These are phyloP conservation scores for Ectemnius lituratus DNA, from an alignment of 2,888 invertebrate genomes.

Conservation along the genomic window DNA sequence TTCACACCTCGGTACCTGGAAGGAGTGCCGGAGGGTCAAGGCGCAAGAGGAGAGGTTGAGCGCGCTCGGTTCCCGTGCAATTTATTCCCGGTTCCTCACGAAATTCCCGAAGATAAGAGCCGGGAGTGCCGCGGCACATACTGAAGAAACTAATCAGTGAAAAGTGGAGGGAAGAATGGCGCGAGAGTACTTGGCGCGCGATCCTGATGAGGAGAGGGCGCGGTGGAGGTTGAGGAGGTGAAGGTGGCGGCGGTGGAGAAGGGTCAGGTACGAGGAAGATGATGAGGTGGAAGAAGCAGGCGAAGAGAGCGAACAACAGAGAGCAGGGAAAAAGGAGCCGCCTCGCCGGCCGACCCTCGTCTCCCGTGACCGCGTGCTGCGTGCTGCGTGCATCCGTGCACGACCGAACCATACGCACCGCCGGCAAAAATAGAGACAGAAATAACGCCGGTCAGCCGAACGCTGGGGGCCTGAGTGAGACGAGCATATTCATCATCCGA, in stretches of 20 bases:
- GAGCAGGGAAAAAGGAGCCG: conserved; percentile 22
- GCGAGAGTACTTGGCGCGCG: conserved; percentile 1
- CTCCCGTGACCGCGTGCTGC: conserved; percentile 28
- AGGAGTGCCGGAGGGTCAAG: conserved; percentile 26
- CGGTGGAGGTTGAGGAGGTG: neutral
- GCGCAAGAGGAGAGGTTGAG: too few species aligned
- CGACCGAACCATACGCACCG: conserved; percentile 49
- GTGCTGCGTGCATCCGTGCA: conserved; percentile 40
- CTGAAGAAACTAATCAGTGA: conserved; percentile 24
- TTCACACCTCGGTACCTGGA: conserved; percentile 36
- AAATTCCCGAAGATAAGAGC: conserved; percentile 58
- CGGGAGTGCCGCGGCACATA: conserved; percentile 48
- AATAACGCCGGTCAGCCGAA: conserved; percentile 67
- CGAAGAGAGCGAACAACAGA: conserved; percentile 8
- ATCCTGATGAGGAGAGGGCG: neutral
- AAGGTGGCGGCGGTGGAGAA: neutral
- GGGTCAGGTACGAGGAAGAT: neutral
- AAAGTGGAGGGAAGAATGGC: conserved; percentile 8
- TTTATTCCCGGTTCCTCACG: conserved; percentile 52
- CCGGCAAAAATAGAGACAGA: conserved; percentile 61
- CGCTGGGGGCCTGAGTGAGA: conserved; percentile 53
- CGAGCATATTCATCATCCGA: conserved; percentile 65
- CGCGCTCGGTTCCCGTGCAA: conserved; percentile 48
- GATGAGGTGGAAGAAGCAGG: neutral
- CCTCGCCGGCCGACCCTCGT: conserved; percentile 32